Evolutionary conservation across 2,113 vertebrate genomes (phyloP), one percentile per base, ranked within the genome.

Genomic region (Muntiacus muntjak): DNA sequence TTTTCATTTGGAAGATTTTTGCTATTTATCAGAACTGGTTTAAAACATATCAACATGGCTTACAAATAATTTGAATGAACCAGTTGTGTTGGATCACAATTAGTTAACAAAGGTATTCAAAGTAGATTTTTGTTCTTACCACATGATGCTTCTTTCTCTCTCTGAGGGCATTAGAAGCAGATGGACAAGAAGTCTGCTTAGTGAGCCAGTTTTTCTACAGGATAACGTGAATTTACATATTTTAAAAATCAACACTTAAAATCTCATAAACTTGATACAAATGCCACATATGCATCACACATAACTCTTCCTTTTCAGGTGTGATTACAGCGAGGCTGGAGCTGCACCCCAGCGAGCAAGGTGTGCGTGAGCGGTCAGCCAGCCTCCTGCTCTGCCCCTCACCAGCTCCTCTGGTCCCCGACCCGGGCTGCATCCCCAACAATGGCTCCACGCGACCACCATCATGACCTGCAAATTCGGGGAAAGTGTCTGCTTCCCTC

Each of bases 291-390:
- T 16, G n/a, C 28, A 92, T 21, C 15, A 76, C 23, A 85, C 7
- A 0, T 30, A 67, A 40, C 28, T 43, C 30, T 82, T 40, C 21
- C 19, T 45, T 87, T 71, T 55, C 9, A 17, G 26, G 14, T 64
- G 86, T 33, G 26, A 2, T 28, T 36, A 84, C 12, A 89, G 15
- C 11, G 23, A 78, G 94, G 36, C 1, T 33, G 21, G 3, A 25
- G 9, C 12, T 85, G 30, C 43, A 25, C 52, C 5, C 4, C 52
- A 6, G 12, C 36, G 9, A 13, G 40, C 14, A 6, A 25, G 10
- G 3, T 3, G 28, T 14, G 26, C 33, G 0, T 30, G 0, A 13
- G 17, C 2, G 26, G 4, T 17, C 9, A 28, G 15, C n/a, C 23
- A 57, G 6, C 6, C 16, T 30, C 17, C 4, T 2, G 3, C 0